These are phyloP conservation scores for Dipodomys merriami DNA, from an alignment of 2,113 vertebrate species.

Conservation along the genomic window DNA sequence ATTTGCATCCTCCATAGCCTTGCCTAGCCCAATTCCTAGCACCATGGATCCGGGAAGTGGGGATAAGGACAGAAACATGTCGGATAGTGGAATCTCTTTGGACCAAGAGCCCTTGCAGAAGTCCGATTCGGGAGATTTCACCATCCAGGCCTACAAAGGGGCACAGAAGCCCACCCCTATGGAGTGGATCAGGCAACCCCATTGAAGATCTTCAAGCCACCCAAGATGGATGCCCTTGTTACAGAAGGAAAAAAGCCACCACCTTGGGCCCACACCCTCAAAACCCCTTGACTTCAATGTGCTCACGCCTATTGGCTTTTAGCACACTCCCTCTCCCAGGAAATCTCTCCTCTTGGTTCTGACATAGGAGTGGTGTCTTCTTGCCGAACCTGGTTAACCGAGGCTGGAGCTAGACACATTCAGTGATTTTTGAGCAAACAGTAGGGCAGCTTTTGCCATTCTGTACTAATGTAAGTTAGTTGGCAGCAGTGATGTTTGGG, in stretches of 20 bases:
- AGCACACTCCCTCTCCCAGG: conserved; percentile 42
- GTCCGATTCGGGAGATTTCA: conserved; percentile 92
- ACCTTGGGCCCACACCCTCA: conserved; percentile 90
- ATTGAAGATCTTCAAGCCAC: conserved; percentile 84
- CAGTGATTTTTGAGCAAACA: not conserved
- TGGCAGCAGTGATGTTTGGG: no score
- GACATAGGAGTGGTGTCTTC: conserved; percentile 69
- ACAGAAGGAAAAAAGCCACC: conserved; percentile 86
- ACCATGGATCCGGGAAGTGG: conserved; percentile 86
- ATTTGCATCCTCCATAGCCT: conserved; percentile 87
- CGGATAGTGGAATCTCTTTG: conserved; percentile 95
- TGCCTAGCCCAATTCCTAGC: conserved; percentile 84
- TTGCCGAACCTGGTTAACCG: not conserved
- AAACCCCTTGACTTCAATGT: conserved; percentile 93
- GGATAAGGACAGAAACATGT: conserved; percentile 85
- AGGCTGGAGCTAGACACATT: conserved; percentile 16
- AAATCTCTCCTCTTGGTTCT: conserved; percentile 35
- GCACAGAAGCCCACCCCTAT: conserved; percentile 93
- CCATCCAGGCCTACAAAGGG: conserved; percentile 92
- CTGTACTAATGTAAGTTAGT: no score
- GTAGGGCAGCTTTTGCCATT: no score
- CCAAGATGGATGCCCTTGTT: conserved; percentile 90
- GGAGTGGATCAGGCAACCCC: conserved; percentile 90
- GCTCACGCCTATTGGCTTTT: conserved; percentile 95
- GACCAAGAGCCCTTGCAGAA: conserved; percentile 92